Evolutionary conservation across 2,888 invertebrate genomes (phyloP), one percentile per base, ranked within the genome.

Genomic region (Sisyra nigra): DNA sequence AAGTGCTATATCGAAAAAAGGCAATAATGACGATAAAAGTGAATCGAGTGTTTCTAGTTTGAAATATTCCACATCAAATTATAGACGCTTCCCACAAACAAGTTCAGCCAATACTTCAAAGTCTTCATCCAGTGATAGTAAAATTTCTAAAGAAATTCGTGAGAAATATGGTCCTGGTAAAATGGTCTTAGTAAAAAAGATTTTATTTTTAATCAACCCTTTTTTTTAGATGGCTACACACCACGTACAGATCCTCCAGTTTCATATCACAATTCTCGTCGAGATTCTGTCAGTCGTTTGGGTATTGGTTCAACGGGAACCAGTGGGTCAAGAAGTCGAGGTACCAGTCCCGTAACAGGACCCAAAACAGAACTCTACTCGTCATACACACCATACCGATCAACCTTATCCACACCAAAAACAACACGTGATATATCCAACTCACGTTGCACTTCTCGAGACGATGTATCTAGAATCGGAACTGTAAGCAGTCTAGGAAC

Each of bases 141-240:
- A 40, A 31, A 40, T 40, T 30, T 31, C 40, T 15, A 30, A 40
- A 14, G 40, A 40, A 40, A 40, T 40, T 17, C 40, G 40, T 2
- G 40, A 17, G n/a, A 40, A 40, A 40, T 40, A 40, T 40, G 40
- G 40, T 3, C 40, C 40, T 15, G 40, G 40, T 40, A 40, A 31
- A n/a, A n/a, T n/a, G 14, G 10, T 24, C 5, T 6, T 8, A 10
- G 36, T 13, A 17, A 10, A 17, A 17, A 2, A 15, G 6, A 37
- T n/a, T 39, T 24, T 29, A 11, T 18, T 31, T 31, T 10, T 30
- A 15, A 10, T 40, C 4, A n/a, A n/a, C n/a, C n/a, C n/a, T n/a
- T n/a, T n/a, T n/a, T n/a, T n/a, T n/a, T 17, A 40, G 40, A 31
- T 11, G 30, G 31, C 11, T 40, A 40, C 15, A 14, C 13, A 15